Percentiles rank a stretch among this genome's conserved stretches.
phyloP scores from a whole-genome alignment of 2,113 vertebrate genomes.

The Chamaea fasciata region DNA sequence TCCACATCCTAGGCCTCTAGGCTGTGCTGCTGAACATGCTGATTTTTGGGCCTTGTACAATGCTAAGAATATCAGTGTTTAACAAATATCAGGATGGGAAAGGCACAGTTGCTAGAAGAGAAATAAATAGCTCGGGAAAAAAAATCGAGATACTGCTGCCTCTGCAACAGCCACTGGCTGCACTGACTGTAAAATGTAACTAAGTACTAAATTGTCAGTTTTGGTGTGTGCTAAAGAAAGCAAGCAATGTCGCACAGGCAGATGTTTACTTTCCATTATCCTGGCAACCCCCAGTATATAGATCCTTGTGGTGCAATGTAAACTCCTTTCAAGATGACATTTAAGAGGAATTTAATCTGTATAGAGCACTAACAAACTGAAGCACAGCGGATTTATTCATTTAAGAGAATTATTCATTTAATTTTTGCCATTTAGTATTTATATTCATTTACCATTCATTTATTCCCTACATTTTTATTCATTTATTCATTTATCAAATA shows the following conservation, averaged over 20 bases:
- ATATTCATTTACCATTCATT: constrained; percentile 70
- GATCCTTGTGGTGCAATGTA: constrained; percentile 5
- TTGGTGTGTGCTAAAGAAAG: background rate
- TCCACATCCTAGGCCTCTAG: background rate
- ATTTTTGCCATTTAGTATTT: constrained; percentile 72
- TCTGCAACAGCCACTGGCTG: background rate
- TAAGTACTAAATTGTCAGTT: background rate
- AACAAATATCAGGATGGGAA: background rate
- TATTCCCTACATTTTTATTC: constrained; percentile 75
- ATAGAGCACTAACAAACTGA: constrained; percentile 47
- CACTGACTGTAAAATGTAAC: background rate
- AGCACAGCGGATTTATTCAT: constrained; percentile 64
- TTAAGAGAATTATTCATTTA: constrained; percentile 76
- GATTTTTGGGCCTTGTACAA: background rate
- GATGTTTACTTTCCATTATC: constrained; percentile 35
- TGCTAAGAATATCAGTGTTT: background rate
- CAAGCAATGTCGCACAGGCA: background rate
- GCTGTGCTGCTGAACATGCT: background rate
- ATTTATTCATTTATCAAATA: constrained; percentile 79
- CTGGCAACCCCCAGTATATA: background rate
- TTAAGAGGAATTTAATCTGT: constrained; percentile 42
- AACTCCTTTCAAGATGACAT: constrained; percentile 32
- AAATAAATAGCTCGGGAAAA: background rate
- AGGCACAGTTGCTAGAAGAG: background rate
- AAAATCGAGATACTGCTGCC: background rate